Base-by-base conservation (phyloP, 1,140 invertebrate genomes). In the Neelides sp. region DNA sequence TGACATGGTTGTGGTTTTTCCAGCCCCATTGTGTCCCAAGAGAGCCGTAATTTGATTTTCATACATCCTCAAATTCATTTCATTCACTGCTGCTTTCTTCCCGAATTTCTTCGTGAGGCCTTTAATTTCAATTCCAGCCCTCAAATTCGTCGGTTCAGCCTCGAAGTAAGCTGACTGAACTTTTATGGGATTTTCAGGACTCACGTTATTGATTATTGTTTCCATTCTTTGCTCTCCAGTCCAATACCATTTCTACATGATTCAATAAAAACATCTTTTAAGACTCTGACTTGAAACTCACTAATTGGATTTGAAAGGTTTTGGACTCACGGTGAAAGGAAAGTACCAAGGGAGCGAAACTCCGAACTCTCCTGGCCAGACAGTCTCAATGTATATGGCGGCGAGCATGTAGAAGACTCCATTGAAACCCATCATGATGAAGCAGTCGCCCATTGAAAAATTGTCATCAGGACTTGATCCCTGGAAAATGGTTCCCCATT, bases 1-100 rank as follows among this genome's bases (percentile, higher is more conserved):
- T 2, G 78, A 77, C 78, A 91, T 80, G 59, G 78, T 76, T 41
- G 82, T 83, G 0, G 81, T 85, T 68, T 86, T 86, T 3, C 85
- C 85, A 48, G 84, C 83, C 19, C 83, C 83, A 64, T 83, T 85
- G 41, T 37, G 36, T 49, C 86, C 87, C 17, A 92, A 66, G 4
- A 92, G 66, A 20, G 69, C 72, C 7, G 75, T 77, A 27, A 78
- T 75, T 61, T 78, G 73, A 26, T 67, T 68, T 54, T 73, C 69
- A 28, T 83, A 80, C 73, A 90, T 79, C 53, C 85, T 80, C 22
- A 90, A 59, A 39, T 70, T 75, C 35, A 80, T 65, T 35, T 78
- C 72, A 45, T 79, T 76, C 1, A 92, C 77, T 1, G 80, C 89
- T 32, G 69, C 64, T 62, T 76, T 78, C 52, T 72, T 63, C 22